Evolutionary conservation across 2,888 invertebrate genomes (phyloP), one percentile per base, ranked within the genome.

Genomic region (Latrodectus elegans): DNA sequence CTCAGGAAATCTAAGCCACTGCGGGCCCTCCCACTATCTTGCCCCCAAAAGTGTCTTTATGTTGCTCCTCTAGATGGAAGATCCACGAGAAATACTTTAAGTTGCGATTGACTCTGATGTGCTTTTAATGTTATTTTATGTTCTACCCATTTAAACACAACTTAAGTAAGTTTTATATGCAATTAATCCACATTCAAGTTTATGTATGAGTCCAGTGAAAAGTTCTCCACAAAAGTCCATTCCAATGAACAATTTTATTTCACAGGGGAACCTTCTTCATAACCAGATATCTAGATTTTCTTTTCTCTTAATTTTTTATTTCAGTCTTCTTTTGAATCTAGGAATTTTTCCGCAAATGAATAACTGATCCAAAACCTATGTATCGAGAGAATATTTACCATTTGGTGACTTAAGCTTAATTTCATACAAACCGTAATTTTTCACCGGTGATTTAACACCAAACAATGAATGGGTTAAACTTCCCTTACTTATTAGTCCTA

Each of bases 241-340:
- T 49, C 49, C 71, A 49, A 51, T 71, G 15, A 71, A 51, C 49
- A 71, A 15, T 49, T 71, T 49, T 49, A 38, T 71, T 38, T 38
- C 22, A 49, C 22, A 49, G 71, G 71, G 14, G 12, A 49, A 71
- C 71, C 38, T 71, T 38, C 51, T 49, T 49, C 71, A 49, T 71
- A 71, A 51, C 49, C 71, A 49, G 71, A 14, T 71, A 71, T 71
- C 49, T 49, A 71, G n/a, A 51, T 49, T 71, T 71, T 71, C 51
- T 49, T 71, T 71, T 51, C 68, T 68, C 22, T 26, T 17, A 68
- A 68, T 68, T 68, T 22, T 26, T 22, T 68, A 17, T 68, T 68
- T 22, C 67, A 22, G 22, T 22, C 22, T 1, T 22, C 22, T 22
- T 22, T 22, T 22, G 22, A 22, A 22, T 71, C 71, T 38, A 38